These are phyloP conservation scores for Deilephila elpenor DNA, from an alignment of 2,888 invertebrate species.

Conservation along the genomic window DNA sequence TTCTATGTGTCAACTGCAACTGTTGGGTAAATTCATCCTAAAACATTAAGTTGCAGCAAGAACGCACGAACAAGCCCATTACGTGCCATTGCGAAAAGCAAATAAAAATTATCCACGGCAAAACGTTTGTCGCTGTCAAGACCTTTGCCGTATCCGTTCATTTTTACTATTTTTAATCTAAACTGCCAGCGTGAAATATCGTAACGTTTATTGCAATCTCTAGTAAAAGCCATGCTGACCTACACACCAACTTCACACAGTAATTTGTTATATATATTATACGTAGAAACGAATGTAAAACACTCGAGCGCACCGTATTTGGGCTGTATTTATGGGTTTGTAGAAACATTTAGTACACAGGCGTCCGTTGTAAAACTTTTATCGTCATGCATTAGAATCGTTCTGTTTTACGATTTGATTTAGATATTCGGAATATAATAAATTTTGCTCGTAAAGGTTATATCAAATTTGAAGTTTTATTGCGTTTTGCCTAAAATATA, in stretches of 20 bases:
- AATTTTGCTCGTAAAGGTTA: constrained; percentile 5
- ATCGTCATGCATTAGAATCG: constrained; percentile 64
- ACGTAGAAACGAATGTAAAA: constrained; percentile 29
- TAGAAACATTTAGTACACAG: constrained; percentile 54
- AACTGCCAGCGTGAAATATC: background rate
- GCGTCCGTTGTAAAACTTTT: constrained; percentile 62
- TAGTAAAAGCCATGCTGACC: constrained; percentile 20
- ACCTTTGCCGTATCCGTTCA: too few relatives aligned
- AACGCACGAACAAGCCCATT: too few relatives aligned
- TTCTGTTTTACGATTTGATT: constrained; percentile 63
- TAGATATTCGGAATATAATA: constrained; percentile 48
- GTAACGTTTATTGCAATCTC: constrained; percentile 17
- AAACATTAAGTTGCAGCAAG: too few relatives aligned
- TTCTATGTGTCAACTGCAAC: too few relatives aligned
- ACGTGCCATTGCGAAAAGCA: too few relatives aligned
- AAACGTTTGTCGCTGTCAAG: too few relatives aligned
- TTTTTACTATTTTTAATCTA: too few relatives aligned
- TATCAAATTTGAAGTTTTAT: background rate
- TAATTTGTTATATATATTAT: constrained; percentile 26
- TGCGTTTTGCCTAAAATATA: background rate
- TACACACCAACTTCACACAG: constrained; percentile 6
- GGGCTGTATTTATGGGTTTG: constrained; percentile 66
- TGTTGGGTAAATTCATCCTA: background rate
- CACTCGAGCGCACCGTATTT: constrained; percentile 53
- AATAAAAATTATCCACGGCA: too few relatives aligned